Base-by-base conservation (phyloP, 2,797 vertebrate genomes). In the Eospalax fontanierii region DNA sequence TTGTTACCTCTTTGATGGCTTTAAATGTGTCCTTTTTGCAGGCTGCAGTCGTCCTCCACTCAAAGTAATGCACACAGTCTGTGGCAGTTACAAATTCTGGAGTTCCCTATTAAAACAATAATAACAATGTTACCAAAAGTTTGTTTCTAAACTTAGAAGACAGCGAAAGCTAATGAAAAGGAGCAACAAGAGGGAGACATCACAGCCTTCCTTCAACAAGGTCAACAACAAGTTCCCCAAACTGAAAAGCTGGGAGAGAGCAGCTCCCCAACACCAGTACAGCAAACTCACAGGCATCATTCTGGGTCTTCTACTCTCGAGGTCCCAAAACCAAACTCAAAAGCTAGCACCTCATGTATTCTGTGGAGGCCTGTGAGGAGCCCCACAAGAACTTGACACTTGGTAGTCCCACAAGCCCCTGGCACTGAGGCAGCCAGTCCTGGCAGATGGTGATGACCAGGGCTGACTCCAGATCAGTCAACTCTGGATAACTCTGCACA, bases 41-140 rank as follows among this genome's bases (percentile, higher is more conserved):
- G 95, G 99, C 99, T 24, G 98, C 68, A 59, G 98, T 99, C 1
- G 99, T 99, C 97, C 98, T 99, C 99, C 99, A 99, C 95, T 99
- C 99, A 91, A 99, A 99, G 98, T 99, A 99, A 97, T 99, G 99
- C 71, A 99, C 99, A 75, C 99, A 99, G 76, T 99, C 99, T 7
- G 99, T 99, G 86, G 99, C 89, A 0, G 99, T 99, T 1, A 99
- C 98, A 94, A 99, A 99, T 98, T 99, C 99, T 14, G 99, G 99
- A 3, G 99, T 99, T 35, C 99, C 99, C 99, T 99, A 87, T 97
- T 96, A 54, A 19, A 82, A 86, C 92, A 95, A 24, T 59, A 73
- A 65, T 61, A 88, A 57, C n/a, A 1, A 78, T 71, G 71, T 97
- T 54, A 95, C 30, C 15, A 14, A 18, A 92, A 21, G 75, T 33